Evolutionary conservation across 2,888 invertebrate genomes (phyloP).

Genomic region (Cheilosia impressa): DNA sequence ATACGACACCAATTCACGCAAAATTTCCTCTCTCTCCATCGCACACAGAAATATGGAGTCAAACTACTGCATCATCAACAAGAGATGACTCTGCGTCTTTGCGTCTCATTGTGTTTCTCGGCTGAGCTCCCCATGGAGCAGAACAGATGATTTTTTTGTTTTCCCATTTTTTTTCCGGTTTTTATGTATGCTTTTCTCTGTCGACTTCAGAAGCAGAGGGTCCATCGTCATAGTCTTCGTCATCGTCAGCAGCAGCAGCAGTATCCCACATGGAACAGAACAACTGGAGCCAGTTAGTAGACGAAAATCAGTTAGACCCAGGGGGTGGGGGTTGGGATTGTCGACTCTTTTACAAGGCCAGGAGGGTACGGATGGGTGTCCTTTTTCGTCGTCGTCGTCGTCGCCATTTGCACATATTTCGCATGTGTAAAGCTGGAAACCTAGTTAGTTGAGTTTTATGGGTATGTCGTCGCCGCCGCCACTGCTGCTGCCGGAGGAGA

Average conservation of each 20-base stretch:
- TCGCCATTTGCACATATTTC: constrained; percentile 60
- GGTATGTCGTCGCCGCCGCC: constrained; percentile 62
- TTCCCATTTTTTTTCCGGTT: constrained; percentile 18
- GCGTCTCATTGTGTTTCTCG: constrained; percentile 39
- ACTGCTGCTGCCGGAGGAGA: constrained; percentile 28
- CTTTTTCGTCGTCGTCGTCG: constrained; percentile 60
- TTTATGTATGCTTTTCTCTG: constrained; percentile 39
- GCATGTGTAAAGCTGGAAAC: constrained; percentile 50
- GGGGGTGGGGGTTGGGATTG: constrained; percentile 6
- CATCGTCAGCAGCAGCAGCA: constrained; percentile 49
- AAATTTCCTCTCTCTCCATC: constrained; percentile 24
- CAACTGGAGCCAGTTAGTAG: constrained; percentile 74
- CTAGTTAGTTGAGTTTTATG: constrained; percentile 70
- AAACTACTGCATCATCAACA: constrained; percentile 60
- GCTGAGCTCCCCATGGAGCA: constrained; percentile 41
- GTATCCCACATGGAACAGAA: constrained; percentile 57
- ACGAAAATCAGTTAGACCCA: constrained; percentile 50
- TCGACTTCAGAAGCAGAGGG: constrained; percentile 60
- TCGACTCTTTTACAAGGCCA: constrained; percentile 57
- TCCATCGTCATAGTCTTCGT: constrained; percentile 58
- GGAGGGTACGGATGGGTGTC: constrained; percentile 62
- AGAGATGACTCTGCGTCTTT: constrained; percentile 66
- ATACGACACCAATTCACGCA: constrained; percentile 74
- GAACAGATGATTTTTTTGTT: constrained; percentile 12
- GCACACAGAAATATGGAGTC: constrained; percentile 13